Conservation (phyloP, 2,113 vertebrate species). For the Probosciger aterrimus region DNA sequence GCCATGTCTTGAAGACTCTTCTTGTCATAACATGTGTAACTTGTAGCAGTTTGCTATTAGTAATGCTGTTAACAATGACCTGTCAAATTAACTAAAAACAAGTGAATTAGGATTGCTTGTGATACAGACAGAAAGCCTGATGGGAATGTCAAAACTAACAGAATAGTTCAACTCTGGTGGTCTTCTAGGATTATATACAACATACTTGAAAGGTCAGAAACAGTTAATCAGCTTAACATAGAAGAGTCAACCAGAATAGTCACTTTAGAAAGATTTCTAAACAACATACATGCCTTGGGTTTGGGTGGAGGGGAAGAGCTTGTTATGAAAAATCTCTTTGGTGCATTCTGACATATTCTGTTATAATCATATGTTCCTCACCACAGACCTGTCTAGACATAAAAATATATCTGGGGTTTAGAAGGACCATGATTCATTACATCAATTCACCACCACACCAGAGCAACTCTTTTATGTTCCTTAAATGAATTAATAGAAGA, state of each 20-base stretch:
- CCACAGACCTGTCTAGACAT: slow-evolving; percentile 45
- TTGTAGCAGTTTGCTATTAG: slow-evolving; percentile 51
- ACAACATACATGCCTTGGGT: neutral
- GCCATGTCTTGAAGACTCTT: slow-evolving; percentile 15
- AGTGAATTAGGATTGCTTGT: slow-evolving; percentile 45
- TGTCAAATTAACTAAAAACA: slow-evolving; percentile 68
- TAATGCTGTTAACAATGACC: slow-evolving; percentile 55
- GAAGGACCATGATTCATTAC: slow-evolving; percentile 19
- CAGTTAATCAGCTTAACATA: slow-evolving; percentile 62
- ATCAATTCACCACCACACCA: neutral
- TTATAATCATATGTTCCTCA: slow-evolving; percentile 43
- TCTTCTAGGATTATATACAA: slow-evolving; percentile 52
- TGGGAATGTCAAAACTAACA: slow-evolving; percentile 66
- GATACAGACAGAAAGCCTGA: slow-evolving; percentile 57
- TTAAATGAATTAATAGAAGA: neutral
- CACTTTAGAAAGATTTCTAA: slow-evolving; percentile 57
- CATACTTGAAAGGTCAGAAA: slow-evolving; percentile 60
- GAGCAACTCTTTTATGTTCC: neutral
- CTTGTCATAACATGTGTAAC: slow-evolving; percentile 50
- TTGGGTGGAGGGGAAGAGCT: neutral
- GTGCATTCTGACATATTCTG: slow-evolving; percentile 47
- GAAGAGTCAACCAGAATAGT: slow-evolving; percentile 32
- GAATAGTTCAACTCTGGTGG: slow-evolving; percentile 65
- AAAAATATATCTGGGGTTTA: slow-evolving; percentile 62
- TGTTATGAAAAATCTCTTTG: slow-evolving; percentile 48